A percentile compares a stretch with the other conserved stretches of the same genome.
These are phyloP conservation scores for Okamejei kenojei DNA, from an alignment of 2,797 vertebrate species.

Conservation along the genomic window DNA sequence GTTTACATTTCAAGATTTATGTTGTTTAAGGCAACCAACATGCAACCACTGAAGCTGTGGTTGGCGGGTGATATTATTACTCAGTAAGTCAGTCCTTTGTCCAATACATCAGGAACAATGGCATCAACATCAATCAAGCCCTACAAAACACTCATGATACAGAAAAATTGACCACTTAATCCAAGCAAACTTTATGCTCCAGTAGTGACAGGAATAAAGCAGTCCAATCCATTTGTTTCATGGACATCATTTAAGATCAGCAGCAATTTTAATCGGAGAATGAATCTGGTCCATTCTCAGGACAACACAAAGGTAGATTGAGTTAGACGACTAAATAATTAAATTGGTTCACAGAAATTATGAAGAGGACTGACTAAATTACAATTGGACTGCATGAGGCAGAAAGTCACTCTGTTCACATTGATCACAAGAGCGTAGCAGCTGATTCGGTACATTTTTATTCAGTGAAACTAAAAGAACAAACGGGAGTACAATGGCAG, in stretches of 20 bases:
- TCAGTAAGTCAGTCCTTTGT: neutral
- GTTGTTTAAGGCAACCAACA: neutral
- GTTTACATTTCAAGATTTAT: conserved; percentile 6
- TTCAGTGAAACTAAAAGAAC: no score
- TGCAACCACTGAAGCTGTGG: neutral
- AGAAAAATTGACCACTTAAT: neutral
- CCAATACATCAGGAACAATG: neutral
- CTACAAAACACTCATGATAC: neutral
- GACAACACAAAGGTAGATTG: no score
- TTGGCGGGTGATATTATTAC: neutral
- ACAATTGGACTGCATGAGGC: no score
- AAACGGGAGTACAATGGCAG: no score
- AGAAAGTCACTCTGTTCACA: no score
- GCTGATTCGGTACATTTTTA: no score
- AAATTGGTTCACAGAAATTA: no score
- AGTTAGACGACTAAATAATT: no score
- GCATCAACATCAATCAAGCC: neutral
- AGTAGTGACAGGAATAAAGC: neutral
- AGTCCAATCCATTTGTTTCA: neutral
- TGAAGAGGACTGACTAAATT: no score
- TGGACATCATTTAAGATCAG: neutral
- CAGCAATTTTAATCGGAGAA: no score
- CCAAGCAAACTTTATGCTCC: neutral
- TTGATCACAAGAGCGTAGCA: no score
- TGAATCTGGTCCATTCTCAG: no score